Percentiles rank a stretch among this genome's conserved stretches.
These are phyloP conservation scores for Echinometra lucunter DNA, from an alignment of 53 echinoderm and acorn worm species.

Conservation along the genomic window DNA sequence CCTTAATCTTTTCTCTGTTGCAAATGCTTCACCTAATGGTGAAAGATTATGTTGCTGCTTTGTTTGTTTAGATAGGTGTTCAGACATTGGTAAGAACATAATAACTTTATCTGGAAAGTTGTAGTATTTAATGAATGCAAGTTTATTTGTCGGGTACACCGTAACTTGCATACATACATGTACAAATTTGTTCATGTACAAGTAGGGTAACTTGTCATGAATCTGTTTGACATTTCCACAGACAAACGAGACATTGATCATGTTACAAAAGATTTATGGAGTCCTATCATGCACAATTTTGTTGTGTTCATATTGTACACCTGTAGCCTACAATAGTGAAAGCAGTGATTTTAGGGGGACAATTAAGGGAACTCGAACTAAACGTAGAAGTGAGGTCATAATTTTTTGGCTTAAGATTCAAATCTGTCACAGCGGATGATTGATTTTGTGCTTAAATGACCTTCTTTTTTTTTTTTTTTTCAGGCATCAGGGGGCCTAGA, in stretches of 20 bases:
- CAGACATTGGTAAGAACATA: no score
- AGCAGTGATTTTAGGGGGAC: neutral
- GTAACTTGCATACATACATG: no score
- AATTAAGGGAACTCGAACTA: neutral
- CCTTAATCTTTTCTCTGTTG: no score
- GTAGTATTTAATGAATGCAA: neutral
- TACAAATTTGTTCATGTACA: no score
- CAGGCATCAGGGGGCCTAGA: neutral
- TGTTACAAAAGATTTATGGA: neutral
- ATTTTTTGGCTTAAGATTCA: neutral
- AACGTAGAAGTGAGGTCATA: neutral
- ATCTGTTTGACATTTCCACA: slow-evolving; percentile 28
- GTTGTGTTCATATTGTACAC: neutral
- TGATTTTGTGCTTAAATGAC: neutral
- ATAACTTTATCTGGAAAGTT: no score
- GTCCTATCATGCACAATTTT: neutral
- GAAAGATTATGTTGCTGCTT: no score
- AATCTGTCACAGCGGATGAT: neutral
- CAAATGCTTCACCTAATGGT: no score
- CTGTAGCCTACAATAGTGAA: neutral
- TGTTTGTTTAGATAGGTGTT: no score
- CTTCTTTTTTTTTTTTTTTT: neutral
- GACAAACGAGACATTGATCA: neutral
- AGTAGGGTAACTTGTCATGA: neutral
- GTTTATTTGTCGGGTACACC: neutral